Percentiles rank a stretch among this genome's conserved stretches.
Evolutionary conservation across 2,113 vertebrate species (phyloP).

Genomic region (Nibea coibor): DNA sequence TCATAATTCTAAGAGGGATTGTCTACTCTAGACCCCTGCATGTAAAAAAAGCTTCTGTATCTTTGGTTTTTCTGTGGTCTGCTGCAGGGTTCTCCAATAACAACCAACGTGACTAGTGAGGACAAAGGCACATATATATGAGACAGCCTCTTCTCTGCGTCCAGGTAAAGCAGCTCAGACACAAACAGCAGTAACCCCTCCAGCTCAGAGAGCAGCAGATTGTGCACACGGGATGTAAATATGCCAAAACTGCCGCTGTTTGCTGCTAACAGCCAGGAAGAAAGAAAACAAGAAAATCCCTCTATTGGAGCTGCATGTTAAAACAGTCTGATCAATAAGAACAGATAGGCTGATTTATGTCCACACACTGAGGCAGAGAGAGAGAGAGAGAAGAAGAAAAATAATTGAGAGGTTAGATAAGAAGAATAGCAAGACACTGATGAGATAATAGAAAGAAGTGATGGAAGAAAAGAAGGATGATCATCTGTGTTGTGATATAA

Average conservation of each 20-base stretch:
- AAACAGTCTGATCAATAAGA: conserved; percentile 53
- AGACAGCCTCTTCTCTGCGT: conserved; percentile 7
- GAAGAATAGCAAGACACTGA: not conserved
- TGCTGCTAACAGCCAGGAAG: conserved; percentile 18
- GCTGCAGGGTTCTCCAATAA: not conserved
- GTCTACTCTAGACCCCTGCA: not conserved
- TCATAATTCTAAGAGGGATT: not conserved
- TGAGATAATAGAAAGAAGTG: conserved; percentile 6
- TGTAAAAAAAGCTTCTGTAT: not conserved
- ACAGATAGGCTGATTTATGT: conserved; percentile 43
- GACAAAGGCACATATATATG: conserved; percentile 2
- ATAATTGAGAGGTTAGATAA: not conserved
- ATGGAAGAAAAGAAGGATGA: not conserved
- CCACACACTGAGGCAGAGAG: not conserved
- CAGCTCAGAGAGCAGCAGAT: conserved; percentile 11
- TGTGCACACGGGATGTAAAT: conserved; percentile 3
- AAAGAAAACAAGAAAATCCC: conserved; percentile 29
- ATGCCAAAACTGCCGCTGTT: conserved; percentile 8
- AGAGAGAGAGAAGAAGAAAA: no score
- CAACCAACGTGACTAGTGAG: not conserved
- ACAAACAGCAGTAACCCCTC: not conserved
- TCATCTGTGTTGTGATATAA: conserved; percentile 12
- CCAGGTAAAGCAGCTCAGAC: conserved; percentile 17
- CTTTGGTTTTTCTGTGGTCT: conserved; percentile 1
- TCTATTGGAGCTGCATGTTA: conserved; percentile 33